Evolutionary conservation across 1,140 invertebrate genomes (phyloP).

Genomic region (silkworm (Bombyx mori)): ASM3026992v2 NC_085116.1:964501-965000

Average conservation of each 20-base stretch:
- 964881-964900: too few species aligned
- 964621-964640: conserved; percentile 49
- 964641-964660: conserved; percentile 60
- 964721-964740: conserved; percentile 62
- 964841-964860: neutral
- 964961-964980: too few species aligned
- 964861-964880: neutral
- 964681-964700: conserved; percentile 48
- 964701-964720: conserved; percentile 37
- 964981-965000: too few species aligned
- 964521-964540: conserved; percentile 5
- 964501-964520: neutral
- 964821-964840: conserved; percentile 7
- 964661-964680: conserved; percentile 59
- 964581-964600: conserved; percentile 35
- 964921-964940: too few species aligned
- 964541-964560: conserved; percentile 17
- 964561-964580: conserved; percentile 19
- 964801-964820: conserved; percentile 34
- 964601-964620: conserved; percentile 62
- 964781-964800: conserved; percentile 44
- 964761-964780: conserved; percentile 53
- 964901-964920: too few species aligned
- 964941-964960: too few species aligned
- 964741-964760: conserved; percentile 39